These are phyloP conservation scores for Esox masquinongy DNA, from an alignment of 2,797 vertebrate genomes.

Conservation along the genomic window DNA sequence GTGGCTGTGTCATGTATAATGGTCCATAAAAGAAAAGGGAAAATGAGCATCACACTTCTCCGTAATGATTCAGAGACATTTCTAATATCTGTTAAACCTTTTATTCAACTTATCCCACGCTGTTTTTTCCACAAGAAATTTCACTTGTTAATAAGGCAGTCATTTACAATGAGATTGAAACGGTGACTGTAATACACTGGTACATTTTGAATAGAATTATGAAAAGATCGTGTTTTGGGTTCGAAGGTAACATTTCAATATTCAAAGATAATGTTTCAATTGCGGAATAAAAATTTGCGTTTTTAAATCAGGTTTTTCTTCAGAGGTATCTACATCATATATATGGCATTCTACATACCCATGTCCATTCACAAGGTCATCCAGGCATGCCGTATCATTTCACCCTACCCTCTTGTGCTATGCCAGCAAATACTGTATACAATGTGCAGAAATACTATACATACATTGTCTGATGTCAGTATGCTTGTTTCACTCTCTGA, in stretches of 20 bases:
- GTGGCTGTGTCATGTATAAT: neutral
- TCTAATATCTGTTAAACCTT: neutral
- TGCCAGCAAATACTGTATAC: neutral
- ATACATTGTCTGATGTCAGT: slow-evolving; percentile 65
- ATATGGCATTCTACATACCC: neutral
- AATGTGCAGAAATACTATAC: slow-evolving; percentile 5
- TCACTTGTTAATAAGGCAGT: neutral
- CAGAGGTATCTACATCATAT: neutral
- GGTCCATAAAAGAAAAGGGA: neutral
- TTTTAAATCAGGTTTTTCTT: neutral
- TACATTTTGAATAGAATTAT: neutral
- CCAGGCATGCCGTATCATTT: neutral
- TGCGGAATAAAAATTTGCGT: neutral
- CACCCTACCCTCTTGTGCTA: neutral
- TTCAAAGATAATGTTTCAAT: neutral
- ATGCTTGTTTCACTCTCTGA: slow-evolving; percentile 62
- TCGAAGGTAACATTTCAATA: neutral
- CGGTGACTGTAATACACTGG: neutral
- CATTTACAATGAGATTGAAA: neutral
- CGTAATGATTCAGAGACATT: neutral
- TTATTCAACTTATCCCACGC: neutral
- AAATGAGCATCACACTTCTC: neutral
- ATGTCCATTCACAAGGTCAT: neutral
- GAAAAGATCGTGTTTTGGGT: neutral
- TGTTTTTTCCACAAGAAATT: neutral